Conservation (phyloP, 2,797 vertebrate species). For the Syngnathus rostellatus region DNA sequence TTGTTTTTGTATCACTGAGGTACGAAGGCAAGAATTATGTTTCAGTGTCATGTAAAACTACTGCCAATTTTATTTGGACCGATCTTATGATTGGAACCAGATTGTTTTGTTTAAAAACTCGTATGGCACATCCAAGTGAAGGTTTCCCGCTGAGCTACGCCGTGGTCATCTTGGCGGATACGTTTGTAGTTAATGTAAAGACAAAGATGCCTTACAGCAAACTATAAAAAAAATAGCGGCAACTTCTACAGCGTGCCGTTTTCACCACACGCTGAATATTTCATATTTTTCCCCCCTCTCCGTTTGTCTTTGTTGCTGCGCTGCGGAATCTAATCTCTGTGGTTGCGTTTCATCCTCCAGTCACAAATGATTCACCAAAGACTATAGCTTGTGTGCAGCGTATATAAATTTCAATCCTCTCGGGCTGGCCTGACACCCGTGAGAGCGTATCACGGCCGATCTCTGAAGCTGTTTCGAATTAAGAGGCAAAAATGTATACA, state of each 20-base stretch:
- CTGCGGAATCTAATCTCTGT: neutral
- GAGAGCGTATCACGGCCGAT: too few relatives aligned
- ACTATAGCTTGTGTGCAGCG: too few relatives aligned
- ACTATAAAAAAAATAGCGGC: neutral
- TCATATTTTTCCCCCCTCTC: neutral
- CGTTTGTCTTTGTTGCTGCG: neutral
- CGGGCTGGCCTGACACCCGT: too few relatives aligned
- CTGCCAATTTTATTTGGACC: neutral
- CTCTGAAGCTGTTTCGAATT: too few relatives aligned
- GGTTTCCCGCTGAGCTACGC: neutral
- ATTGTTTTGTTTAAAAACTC: neutral
- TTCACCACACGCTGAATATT: neutral
- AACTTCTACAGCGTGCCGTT: too few relatives aligned
- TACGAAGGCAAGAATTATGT: neutral
- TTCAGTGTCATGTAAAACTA: neutral
- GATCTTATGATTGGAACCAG: neutral
- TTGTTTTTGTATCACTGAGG: neutral
- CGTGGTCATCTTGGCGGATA: neutral
- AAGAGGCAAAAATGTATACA: too few relatives aligned
- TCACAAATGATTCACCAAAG: too few relatives aligned
- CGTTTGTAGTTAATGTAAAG: neutral
- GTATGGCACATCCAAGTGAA: neutral
- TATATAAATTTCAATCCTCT: too few relatives aligned
- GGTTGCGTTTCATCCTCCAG: neutral
- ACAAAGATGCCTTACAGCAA: neutral